Evolutionary conservation across 2,888 invertebrate species (phyloP), one percentile per base, ranked within the genome.

Genomic region (Chironomus riparius): DNA sequence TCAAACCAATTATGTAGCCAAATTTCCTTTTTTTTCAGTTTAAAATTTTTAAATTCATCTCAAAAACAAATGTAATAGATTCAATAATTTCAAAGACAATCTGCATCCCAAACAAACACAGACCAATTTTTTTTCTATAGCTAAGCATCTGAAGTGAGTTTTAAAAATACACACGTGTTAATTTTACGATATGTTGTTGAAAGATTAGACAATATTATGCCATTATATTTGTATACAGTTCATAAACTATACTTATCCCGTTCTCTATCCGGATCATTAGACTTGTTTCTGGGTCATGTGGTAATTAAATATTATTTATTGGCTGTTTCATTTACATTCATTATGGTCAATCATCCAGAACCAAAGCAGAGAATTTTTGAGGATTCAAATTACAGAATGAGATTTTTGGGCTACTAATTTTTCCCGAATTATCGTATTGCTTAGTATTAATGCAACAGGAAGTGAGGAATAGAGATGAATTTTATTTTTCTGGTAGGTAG

Each of bases 101-200:
- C 38, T 38, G 10, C 38, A 38, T 0, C 10, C 7, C 38, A 1
- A 1, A 10, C 38, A 38, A 7, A 28, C 28, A 28, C 4, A 24
- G 22, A 28, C 28, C 3, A 38, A 38, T 1, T 10, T 10, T 2
- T 38, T 38, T 10, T 10, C 10, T 10, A n/a, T n/a, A 38, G 10
- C 38, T 38, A 2, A 38, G 10, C 38, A 38, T 38, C 38, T 38
- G 38, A 38, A 38, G 10, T 10, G 10, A 10, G 38, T 38, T 38
- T 38, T 38, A 38, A 38, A 38, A 38, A 38, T 38, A 65, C 62
- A 62, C 65, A 65, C 21, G 65, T 65, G 65, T 65, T 65, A 65
- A 65, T 65, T 65, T 65, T 65, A 65, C 65, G 65, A 65, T 22
- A 65, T 65, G 65, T 65, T 65, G 65, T 65, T 65, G 65, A 65